These are phyloP conservation scores for Glaucidium brasilianum DNA, from an alignment of 2,113 vertebrate species.

Conservation along the genomic window DNA sequence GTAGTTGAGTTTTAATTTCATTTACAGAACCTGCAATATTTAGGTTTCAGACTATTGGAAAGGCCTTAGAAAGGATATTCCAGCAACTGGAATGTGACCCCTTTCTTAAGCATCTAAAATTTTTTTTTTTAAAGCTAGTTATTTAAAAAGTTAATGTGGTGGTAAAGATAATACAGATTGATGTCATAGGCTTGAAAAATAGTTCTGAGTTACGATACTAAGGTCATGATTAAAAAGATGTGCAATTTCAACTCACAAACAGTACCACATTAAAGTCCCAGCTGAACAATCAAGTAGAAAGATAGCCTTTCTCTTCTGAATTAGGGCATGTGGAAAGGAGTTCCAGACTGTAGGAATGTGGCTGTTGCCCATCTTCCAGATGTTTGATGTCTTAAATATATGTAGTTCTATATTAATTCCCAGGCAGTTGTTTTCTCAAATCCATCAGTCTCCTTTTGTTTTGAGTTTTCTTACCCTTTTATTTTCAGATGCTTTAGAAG, in stretches of 20 bases:
- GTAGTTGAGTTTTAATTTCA: background rate
- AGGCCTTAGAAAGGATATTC: background rate
- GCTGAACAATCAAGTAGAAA: background rate
- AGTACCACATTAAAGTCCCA: background rate
- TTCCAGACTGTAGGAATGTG: background rate
- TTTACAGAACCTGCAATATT: background rate
- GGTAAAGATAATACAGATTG: background rate
- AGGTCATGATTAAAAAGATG: background rate
- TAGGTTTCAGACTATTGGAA: background rate
- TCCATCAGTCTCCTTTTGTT: background rate
- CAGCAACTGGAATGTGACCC: background rate
- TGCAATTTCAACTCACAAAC: background rate
- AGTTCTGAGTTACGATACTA: background rate
- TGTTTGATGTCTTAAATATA: background rate
- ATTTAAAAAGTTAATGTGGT: background rate
- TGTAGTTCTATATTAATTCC: rapidly evolving
- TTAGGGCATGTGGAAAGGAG: background rate
- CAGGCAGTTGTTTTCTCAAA: background rate
- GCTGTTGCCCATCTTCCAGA: background rate
- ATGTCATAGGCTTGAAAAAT: background rate
- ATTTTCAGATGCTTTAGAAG: background rate
- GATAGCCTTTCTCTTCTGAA: background rate
- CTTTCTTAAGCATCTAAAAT: background rate
- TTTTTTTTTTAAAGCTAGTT: background rate
- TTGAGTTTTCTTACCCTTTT: background rate